Conservation (phyloP, 2,797 vertebrate genomes). For the Onychomys arenicola region DNA sequence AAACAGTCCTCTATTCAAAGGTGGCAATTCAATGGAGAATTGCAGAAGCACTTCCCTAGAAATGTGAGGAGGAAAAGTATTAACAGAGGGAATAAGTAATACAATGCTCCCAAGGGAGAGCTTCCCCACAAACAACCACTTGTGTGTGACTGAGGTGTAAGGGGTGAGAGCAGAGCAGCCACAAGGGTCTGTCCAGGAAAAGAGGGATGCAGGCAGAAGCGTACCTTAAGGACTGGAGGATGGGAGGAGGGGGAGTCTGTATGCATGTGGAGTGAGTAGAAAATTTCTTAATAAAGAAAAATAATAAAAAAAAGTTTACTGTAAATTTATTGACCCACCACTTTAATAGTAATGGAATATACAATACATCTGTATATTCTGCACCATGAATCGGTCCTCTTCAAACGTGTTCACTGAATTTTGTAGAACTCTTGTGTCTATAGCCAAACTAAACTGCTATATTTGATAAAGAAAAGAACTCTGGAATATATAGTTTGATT, state of each 20-base stretch:
- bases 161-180: background rate
- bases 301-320: too few relatives aligned
- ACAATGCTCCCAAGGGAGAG: too few relatives aligned
- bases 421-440: background rate
- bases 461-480: background rate
- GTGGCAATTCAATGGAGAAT: background rate
- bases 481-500: background rate
- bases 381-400: background rate
- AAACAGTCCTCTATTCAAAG: background rate
- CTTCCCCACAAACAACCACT: background rate
- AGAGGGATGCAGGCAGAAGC: background rate
- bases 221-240: too few relatives aligned
- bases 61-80: background rate
- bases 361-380: background rate
- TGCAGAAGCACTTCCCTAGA: background rate
- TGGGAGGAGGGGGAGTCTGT: too few relatives aligned
- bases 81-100: background rate
- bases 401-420: background rate
- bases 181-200: background rate
- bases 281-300: too few relatives aligned
- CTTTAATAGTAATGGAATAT: background rate
- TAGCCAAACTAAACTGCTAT: background rate
- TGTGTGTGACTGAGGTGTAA: background rate
- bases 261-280: too few relatives aligned
- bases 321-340: background rate